Base-by-base conservation (phyloP, 2,888 invertebrate genomes). In the Volucella inanis region DNA sequence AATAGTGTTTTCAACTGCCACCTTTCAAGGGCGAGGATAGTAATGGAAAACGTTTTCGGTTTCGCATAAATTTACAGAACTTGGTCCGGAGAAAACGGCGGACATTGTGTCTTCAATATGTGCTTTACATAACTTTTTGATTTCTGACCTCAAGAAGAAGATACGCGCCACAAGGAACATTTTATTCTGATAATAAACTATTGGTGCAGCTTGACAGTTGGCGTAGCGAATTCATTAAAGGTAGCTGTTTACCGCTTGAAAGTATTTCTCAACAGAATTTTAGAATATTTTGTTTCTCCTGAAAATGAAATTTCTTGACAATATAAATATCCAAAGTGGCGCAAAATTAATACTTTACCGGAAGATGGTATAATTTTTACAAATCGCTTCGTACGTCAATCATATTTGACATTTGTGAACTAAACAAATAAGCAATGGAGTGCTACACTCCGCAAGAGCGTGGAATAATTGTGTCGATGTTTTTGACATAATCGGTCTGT, bases 1-100 rank as follows among this genome's bases (percentile, higher is more conserved):
- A 59, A 59, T 39, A 2, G 43, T 10, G 43, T 59, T 43, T 59
- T 39, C 59, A 59, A 59, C n/a, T 59, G 43, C 12, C 59, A 43
- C n/a, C 43, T 59, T 10, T 43, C 41, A 43, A 59, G 59, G 0
- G 59, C 15, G 11, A 18, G 59, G 22, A 59, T 1, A 43, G 11
- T 22, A 11, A 22, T 22, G 4, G 52, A 52, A 52, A 22, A 52
- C 22, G 3, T 22, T 22, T 52, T 52, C 12, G 52, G 52, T 52
- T 52, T 22, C 22, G 22, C 18, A 12, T 22, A 52, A 52, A 9
- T 22, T 22, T 22, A 52, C 22, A 22, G 22, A 52, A 22, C 18
- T 52, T 52, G 22, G 22, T 52, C 52, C 22, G 22, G 18, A 22
- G 10, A 18, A 12, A 22, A 22, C 22, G 11, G 1, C 22, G 22